These are phyloP conservation scores for Intellagama lesueurii DNA, from an alignment of 2,797 vertebrate species.

Conservation along the genomic window DNA sequence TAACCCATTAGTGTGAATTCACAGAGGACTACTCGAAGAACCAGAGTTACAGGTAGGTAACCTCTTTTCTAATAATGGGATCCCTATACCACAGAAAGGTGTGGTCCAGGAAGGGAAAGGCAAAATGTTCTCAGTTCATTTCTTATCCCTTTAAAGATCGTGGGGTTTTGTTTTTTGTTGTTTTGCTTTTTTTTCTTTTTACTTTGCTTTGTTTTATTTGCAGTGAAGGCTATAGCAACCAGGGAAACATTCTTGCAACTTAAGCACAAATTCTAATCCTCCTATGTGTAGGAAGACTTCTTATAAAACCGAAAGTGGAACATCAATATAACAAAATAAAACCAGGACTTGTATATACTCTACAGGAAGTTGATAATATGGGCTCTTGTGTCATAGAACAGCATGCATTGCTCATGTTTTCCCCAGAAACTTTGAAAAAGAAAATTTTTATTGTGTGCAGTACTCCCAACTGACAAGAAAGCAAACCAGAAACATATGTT, in stretches of 20 bases:
- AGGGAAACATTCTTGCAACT: not conserved
- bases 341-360: not conserved
- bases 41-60: too few species aligned
- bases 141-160: not conserved
- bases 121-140: not conserved
- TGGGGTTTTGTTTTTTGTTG: too few species aligned
- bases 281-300: not conserved
- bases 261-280: not conserved
- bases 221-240: not conserved
- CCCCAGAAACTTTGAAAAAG: not conserved
- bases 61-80: not conserved
- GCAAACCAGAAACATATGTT: not conserved
- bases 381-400: not conserved
- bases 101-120: not conserved
- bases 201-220: not conserved
- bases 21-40: too few species aligned
- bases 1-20: too few species aligned
- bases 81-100: not conserved
- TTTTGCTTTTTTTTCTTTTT: not conserved
- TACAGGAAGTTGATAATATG: not conserved
- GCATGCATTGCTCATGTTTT: not conserved
- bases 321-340: not conserved
- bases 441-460: not conserved
- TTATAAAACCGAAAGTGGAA: not conserved
- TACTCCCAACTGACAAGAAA: not conserved